A percentile compares a stretch with the other conserved stretches of the same genome.
Evolutionary conservation across 2,888 invertebrate genomes (phyloP).

Genomic region (Osmoderma eremita): DNA sequence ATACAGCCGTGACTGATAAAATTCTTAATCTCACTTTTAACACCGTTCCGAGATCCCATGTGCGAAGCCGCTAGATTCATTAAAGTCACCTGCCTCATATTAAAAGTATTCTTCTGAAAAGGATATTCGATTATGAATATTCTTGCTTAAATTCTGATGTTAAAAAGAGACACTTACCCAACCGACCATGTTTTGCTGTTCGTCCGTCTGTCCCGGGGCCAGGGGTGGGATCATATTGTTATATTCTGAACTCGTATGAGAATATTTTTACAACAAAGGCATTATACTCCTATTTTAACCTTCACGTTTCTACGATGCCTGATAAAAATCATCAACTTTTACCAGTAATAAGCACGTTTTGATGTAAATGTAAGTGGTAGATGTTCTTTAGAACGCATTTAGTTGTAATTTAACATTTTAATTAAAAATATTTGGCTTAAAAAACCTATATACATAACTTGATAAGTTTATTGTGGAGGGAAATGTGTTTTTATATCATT

Average conservation of each 20-base stretch:
- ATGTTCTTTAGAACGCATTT: background rate
- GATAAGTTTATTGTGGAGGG: constrained; percentile 6
- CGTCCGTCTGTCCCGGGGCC: constrained; percentile 61
- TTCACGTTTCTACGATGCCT: constrained; percentile 3
- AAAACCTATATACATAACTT: background rate
- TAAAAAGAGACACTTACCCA: constrained; percentile 57
- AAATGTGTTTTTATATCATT: constrained; percentile 13
- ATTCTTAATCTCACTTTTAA: constrained; percentile 57
- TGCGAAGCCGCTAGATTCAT: constrained; percentile 75
- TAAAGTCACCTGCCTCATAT: constrained; percentile 77
- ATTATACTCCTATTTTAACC: constrained; percentile 37
- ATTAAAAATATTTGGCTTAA: background rate
- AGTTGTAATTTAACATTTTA: background rate
- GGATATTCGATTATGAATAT: constrained; percentile 1
- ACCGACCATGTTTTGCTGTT: constrained; percentile 63
- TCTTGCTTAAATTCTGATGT: background rate
- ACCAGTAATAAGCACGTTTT: no score
- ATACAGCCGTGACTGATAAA: constrained; percentile 63
- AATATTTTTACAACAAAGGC: constrained; percentile 31
- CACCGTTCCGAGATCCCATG: constrained; percentile 69
- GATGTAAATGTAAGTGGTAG: no score
- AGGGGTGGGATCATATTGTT: constrained; percentile 62
- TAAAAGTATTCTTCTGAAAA: constrained; percentile 68
- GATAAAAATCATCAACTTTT: background rate
- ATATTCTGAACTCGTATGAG: background rate